Conservation (phyloP, 2,888 invertebrate species). For the Campopleginae sp. region DNA sequence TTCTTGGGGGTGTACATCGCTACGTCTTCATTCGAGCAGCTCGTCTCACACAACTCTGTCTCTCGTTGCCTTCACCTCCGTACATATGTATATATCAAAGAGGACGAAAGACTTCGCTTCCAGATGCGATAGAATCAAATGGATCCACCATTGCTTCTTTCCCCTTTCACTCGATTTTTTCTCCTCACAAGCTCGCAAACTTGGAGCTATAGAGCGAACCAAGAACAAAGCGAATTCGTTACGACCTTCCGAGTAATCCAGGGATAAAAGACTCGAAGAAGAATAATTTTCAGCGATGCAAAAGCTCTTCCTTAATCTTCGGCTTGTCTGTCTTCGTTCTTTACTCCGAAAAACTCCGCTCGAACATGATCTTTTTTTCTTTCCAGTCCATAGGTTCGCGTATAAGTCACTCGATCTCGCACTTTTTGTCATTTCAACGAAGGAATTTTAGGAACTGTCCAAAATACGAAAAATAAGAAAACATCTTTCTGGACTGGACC, state of each 20-base stretch:
- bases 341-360: not conserved
- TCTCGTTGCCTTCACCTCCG: not conserved
- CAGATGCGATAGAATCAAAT: constrained; percentile 53
- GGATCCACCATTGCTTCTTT: constrained; percentile 26
- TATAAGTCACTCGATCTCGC: not conserved
- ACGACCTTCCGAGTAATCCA: constrained; percentile 70
- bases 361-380: constrained; percentile 8
- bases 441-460: not conserved
- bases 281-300: constrained; percentile 59
- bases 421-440: not conserved
- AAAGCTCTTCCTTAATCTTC: constrained; percentile 8
- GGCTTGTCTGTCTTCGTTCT: not conserved
- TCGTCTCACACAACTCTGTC: constrained; percentile 23
- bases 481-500: not conserved
- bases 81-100: not conserved
- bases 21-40: constrained; percentile 47
- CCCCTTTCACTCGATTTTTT: constrained; percentile 9
- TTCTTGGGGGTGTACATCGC: constrained; percentile 43
- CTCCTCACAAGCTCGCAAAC: constrained; percentile 40
- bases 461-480: not conserved
- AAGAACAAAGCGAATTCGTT: constrained; percentile 70
- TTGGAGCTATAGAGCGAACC: constrained; percentile 10
- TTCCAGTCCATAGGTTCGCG: not conserved
- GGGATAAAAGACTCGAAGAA: constrained; percentile 36
- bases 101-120: constrained; percentile 1